Conservation (phyloP, 2,888 invertebrate genomes). For the Drosophila sordidapex region DNA sequence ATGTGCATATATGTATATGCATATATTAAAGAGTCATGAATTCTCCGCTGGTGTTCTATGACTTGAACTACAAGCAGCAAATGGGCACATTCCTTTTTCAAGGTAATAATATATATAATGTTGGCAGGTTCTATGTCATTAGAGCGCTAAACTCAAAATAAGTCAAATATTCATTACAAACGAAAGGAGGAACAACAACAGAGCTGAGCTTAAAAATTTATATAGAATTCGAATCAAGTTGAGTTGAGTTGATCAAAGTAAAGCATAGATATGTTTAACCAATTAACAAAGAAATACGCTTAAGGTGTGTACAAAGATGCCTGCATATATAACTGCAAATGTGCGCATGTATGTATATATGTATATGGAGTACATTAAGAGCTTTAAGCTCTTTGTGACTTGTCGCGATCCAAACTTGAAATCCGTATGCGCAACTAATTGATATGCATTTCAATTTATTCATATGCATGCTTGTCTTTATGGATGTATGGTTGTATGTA, state of each 20-base stretch:
- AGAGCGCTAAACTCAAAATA: not conserved
- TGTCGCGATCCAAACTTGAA: not conserved
- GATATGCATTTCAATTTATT: slow-evolving; percentile 2
- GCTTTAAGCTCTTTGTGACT: not conserved
- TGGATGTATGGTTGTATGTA: not conserved
- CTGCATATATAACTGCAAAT: not conserved
- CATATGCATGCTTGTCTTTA: not conserved
- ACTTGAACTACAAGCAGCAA: not conserved
- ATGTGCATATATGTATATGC: not conserved
- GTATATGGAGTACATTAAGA: not conserved
- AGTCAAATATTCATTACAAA: not conserved
- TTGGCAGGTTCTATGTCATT: not conserved
- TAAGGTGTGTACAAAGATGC: not conserved
- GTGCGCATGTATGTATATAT: not conserved
- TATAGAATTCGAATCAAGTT: not conserved
- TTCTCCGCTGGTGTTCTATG: not conserved
- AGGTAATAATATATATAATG: not conserved
- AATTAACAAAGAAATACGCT: not conserved
- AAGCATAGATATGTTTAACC: not conserved
- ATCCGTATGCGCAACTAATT: not conserved
- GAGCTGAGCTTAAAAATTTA: not conserved
- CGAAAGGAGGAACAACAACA: not conserved
- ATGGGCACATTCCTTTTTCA: not conserved
- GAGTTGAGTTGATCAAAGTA: not conserved
- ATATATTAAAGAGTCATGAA: slow-evolving; percentile 14